Base-by-base conservation (phyloP, 2,113 vertebrate species). In the Eolophus roseicapilla region DNA sequence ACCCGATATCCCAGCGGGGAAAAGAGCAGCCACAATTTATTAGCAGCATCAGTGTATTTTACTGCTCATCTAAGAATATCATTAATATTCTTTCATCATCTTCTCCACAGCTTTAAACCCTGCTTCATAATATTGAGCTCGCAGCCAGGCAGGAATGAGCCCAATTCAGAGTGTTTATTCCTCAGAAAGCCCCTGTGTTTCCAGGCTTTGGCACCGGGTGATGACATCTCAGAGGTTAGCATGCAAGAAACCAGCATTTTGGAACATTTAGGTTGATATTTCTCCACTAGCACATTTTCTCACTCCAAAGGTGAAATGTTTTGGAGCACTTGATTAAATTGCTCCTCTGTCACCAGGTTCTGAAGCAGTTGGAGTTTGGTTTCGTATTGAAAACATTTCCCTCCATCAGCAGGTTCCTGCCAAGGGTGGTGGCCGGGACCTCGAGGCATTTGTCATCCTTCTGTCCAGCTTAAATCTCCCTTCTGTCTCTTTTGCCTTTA, bases 71-170 rank as follows among this genome's bases (percentile, higher is more conserved):
- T 88, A 70, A 93, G 82, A 75, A 75, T 23, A 62, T 76, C 69
- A 49, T 96, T 92, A 95, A 96, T 91, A 89, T 95, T 76, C 84
- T 69, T 92, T 93, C 95, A 93, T 82, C 95, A 86, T 88, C 65
- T 93, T 63, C 88, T 93, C 64, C 23, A 18, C 80, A 33, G 74
- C 92, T 94, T 92, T 81, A 88, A 93, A 92, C 57, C 23, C 49
- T 57, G 62, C 69, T 93, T 83, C 65, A 49, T 82, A 76, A 86
- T 31, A 88, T 5, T 57, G 81, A 87, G n/a, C 65, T 77, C 53
- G 9, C 27, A 17, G 67, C 67, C 49, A 73, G 33, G 1, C n/a
- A 50, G 82, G 75, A 87, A 50, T 16, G 39, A 92, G 83, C 1
- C 25, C 68, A 82, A 82, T 46, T 49, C 64, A 3, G 55, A 50